phyloP scores from a whole-genome alignment of 2,888 invertebrate genomes.

The Crepidodera aurea region DNA sequence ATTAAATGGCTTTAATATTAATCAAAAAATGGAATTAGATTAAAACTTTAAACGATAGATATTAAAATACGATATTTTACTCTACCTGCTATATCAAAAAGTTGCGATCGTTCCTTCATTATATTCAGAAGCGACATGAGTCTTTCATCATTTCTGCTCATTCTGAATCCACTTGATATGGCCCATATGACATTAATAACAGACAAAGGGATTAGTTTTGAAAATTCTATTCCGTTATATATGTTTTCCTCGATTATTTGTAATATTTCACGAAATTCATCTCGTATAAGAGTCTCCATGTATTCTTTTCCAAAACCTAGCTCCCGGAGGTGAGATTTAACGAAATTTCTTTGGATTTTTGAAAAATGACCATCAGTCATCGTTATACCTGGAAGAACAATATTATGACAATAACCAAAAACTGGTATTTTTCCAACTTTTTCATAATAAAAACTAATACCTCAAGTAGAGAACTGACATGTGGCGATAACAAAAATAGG shows the following conservation, averaged over 20 bases:
- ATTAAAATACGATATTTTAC: too few relatives aligned
- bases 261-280: background rate
- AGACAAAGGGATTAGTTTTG: background rate
- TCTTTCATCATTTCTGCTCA: slow-evolving; percentile 54
- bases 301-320: slow-evolving; percentile 9
- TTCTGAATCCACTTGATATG: background rate
- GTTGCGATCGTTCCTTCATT: slow-evolving; percentile 63
- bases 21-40: too few relatives aligned
- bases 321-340: background rate
- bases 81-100: slow-evolving; percentile 62
- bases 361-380: slow-evolving; percentile 8
- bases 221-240: background rate
- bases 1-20: too few relatives aligned
- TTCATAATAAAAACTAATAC: too few relatives aligned
- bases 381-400: slow-evolving; percentile 4
- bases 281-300: background rate
- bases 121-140: slow-evolving; percentile 62
- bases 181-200: slow-evolving; percentile 6
- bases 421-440: too few relatives aligned
- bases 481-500: too few relatives aligned
- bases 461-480: too few relatives aligned
- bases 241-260: background rate
- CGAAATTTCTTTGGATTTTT: slow-evolving; percentile 13
- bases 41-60: too few relatives aligned
- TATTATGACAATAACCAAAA: too few relatives aligned